Base-by-base conservation (phyloP, 2,888 invertebrate genomes). In the Herminia tarsipennalis region DNA sequence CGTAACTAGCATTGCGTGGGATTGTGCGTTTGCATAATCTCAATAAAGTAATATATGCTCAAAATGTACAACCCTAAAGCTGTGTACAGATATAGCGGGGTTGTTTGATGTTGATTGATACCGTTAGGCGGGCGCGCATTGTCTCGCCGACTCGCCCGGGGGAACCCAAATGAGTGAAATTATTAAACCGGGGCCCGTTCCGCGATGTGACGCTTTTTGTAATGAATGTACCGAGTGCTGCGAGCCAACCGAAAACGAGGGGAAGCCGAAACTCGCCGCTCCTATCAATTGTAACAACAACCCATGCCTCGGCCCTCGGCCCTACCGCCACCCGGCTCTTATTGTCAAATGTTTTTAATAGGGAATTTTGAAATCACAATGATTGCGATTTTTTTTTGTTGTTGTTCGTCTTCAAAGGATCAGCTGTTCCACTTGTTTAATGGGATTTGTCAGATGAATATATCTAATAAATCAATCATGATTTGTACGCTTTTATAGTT, bases 31-130 rank as follows among this genome's bases (percentile, higher is more conserved):
- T 43, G 40, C 29, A 46, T 47, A 47, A 49, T 53, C 37, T 51
- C 44, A 53, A 64, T 49, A 56, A 48, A 51, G 32, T 56, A 63
- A 63, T 66, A 59, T 57, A 64, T 62, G 64, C 53, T 53, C 55
- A 56, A 71, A 70, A 67, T 66, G 67, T 68, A 59, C 81, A 83
- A 76, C 85, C 85, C 86, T 82, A 78, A 69, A 73, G 59, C 68
- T 67, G 66, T 59, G 56, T 71, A 64, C 45, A 70, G 70, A 63
- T 65, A 68, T 66, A 68, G 71, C 81, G 75, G 81, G 83, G 78
- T 78, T 83, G 88, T 90, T 89, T 90, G 89, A 91, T 90, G 88
- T 91, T 91, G 91, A 91, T 91, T 91, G 91, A 91, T 91, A 89
- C 89, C 86, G 90, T 89, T 87, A 89, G 88, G 78, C 81, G 78